Evolutionary conservation across 1,140 invertebrate genomes (phyloP), one percentile per base, ranked within the genome.

Genomic region (Aradophagus sp.): DNA sequence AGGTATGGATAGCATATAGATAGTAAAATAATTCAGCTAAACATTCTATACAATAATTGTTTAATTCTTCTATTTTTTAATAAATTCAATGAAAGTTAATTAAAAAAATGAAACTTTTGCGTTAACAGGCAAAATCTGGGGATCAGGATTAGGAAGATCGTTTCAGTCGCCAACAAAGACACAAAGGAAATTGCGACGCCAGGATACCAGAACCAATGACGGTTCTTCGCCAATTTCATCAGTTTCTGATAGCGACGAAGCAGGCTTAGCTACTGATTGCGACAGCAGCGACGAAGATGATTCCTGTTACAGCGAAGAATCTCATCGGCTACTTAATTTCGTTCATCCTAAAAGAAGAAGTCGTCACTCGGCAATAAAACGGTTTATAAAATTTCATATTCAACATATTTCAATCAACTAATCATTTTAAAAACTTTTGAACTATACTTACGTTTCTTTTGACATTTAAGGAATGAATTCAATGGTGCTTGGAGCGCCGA

Each of bases 401-500:
- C 20, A 23, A 45, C n/a, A 10, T 38, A 7, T 5, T 36, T 38
- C n/a, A 10, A 5, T 38, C 1, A 17, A 19, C 11, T 11, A 17
- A 10, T 14, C 6, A 19, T 38, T 5, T 38, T 17, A 10, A 17
- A 6, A 38, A 31, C 19, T 5, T 14, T 32, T 10, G 27, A 29
- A 29, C 3, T 29, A n/a, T 2, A 29, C 2, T n/a, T 5, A 29
- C 27, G 5, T n/a, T n/a, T n/a, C n/a, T n/a, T n/a, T n/a, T n/a
- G n/a, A n/a, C n/a, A n/a, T n/a, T n/a, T n/a, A 16, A 50, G 14
- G 26, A 50, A 27, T 36, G 17, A 23, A 17, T 5, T 23, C 19
- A 87, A 84, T 14, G 86, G 90, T 31, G 87, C 90, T 65, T 95
- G 93, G 93, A 90, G 89, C 47, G 77, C 88, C 5, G 90, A 92